These are phyloP conservation scores for Eristalinus aeneus DNA, from an alignment of 2,888 invertebrate genomes.

Conservation along the genomic window DNA sequence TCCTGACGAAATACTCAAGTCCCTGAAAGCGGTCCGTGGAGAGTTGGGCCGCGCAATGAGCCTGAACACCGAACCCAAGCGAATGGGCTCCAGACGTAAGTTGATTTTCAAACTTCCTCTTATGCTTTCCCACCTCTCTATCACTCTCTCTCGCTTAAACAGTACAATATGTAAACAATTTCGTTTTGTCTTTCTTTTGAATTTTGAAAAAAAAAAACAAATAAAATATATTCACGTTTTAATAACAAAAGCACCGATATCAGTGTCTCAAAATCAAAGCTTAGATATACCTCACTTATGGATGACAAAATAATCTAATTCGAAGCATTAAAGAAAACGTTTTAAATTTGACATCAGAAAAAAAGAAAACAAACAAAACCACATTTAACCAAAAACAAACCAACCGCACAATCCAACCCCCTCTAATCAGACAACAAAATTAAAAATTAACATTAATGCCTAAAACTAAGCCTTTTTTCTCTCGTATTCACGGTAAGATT, in stretches of 20 bases:
- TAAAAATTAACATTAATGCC: slow-evolving; percentile 30
- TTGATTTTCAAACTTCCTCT: slow-evolving; percentile 74
- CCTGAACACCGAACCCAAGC: slow-evolving; percentile 84
- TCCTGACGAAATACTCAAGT: slow-evolving; percentile 91
- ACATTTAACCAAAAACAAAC: slow-evolving; percentile 29
- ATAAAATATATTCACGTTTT: slow-evolving; percentile 24
- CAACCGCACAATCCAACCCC: slow-evolving; percentile 48
- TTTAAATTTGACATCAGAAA: slow-evolving; percentile 39
- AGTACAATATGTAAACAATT: slow-evolving; percentile 45
- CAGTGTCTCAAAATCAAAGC: slow-evolving; percentile 80
- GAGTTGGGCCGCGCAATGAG: slow-evolving; percentile 92
- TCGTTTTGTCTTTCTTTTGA: slow-evolving; percentile 65
- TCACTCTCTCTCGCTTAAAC: slow-evolving; percentile 66
- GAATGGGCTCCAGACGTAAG: slow-evolving; percentile 87
- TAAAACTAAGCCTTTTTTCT: slow-evolving; percentile 28
- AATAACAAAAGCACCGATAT: slow-evolving; percentile 77
- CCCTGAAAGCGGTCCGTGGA: slow-evolving; percentile 90
- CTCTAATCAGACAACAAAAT: slow-evolving; percentile 51
- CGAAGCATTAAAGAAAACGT: slow-evolving; percentile 71
- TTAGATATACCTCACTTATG: slow-evolving; percentile 80
- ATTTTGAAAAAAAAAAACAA: slow-evolving; percentile 39
- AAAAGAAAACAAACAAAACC: slow-evolving; percentile 25
- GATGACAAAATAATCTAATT: slow-evolving; percentile 75
- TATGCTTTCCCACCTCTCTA: slow-evolving; percentile 19
- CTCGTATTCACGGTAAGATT: slow-evolving; percentile 63